Conservation (phyloP, 1,140 invertebrate genomes). For the Bathynomus jamesi region DNA sequence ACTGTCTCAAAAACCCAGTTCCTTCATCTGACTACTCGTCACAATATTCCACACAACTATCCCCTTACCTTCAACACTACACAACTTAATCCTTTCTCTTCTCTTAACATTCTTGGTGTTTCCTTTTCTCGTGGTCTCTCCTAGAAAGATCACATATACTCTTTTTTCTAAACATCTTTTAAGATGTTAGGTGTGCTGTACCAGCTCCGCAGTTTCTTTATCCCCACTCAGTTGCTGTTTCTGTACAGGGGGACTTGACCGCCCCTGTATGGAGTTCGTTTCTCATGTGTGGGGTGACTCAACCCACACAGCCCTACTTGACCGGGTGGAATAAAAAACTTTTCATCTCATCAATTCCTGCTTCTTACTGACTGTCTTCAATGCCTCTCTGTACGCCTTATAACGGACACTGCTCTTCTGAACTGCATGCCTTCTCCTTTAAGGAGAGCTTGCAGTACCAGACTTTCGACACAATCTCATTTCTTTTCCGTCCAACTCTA, state of each 20-base stretch:
- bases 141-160: not conserved
- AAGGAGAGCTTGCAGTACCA: not conserved
- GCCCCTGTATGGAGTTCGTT: not conserved
- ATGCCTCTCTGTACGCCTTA: not conserved
- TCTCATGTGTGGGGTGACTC: not conserved
- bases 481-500: not conserved
- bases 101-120: not conserved
- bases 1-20: too few relatives aligned
- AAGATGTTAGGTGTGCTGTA: too few relatives aligned
- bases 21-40: too few relatives aligned
- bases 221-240: not conserved
- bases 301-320: not conserved
- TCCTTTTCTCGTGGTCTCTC: not conserved
- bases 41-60: too few relatives aligned
- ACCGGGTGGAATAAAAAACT: not conserved
- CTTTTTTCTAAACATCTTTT: too few relatives aligned
- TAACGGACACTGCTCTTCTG: not conserved
- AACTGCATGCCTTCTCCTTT: not conserved
- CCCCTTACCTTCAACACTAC: too few relatives aligned
- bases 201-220: too few relatives aligned
- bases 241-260: not conserved
- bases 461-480: not conserved
- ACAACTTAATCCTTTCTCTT: not conserved
- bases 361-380: not conserved
- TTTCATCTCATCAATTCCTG: not conserved